Conservation (phyloP, 2,113 vertebrate genomes). For the Plotosus lineatus region DNA sequence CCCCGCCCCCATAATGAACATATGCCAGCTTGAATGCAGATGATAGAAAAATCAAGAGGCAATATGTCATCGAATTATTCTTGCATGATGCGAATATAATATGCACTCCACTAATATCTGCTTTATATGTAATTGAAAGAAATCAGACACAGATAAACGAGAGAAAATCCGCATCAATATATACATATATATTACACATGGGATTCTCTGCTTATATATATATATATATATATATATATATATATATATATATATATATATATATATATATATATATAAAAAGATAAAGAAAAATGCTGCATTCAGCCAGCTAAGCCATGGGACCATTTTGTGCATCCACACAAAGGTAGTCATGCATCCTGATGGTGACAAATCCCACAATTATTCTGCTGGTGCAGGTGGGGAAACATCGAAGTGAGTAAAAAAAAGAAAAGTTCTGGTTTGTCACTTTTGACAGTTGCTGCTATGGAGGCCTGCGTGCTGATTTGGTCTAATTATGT, state of each 20-base stretch:
- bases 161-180: neutral
- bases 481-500: constrained; percentile 82
- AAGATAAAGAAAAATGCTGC: neutral
- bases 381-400: constrained; percentile 74
- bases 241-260: neutral
- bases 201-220: neutral
- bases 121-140: neutral
- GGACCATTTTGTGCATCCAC: constrained; percentile 38
- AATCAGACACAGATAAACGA: neutral
- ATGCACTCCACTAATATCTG: neutral
- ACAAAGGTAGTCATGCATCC: constrained; percentile 62
- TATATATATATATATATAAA: neutral
- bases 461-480: constrained; percentile 75
- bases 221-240: too few species aligned
- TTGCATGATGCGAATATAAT: constrained; percentile 6
- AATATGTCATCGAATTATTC: constrained; percentile 9
- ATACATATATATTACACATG: neutral
- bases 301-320: constrained; percentile 30
- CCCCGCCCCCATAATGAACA: neutral
- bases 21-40: neutral
- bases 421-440: constrained; percentile 65
- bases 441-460: constrained; percentile 81
- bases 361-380: constrained; percentile 74
- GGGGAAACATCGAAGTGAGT: constrained; percentile 65
- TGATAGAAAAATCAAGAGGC: constrained; percentile 3